These are phyloP conservation scores for Halocynthia aurantium DNA, from an alignment of 23 tunicate genomes.

Conservation along the genomic window DNA sequence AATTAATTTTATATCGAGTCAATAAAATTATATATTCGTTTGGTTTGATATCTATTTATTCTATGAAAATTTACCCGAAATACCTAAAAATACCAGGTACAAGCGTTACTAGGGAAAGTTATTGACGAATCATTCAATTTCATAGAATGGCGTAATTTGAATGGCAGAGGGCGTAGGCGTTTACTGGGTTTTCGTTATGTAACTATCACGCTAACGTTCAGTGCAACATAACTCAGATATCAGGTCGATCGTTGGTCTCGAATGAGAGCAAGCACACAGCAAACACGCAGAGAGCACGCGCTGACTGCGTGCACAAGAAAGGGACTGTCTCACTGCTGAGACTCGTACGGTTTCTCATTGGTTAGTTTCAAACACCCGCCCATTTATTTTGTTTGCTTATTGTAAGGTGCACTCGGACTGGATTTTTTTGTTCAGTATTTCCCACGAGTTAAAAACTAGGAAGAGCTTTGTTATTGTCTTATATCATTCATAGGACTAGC, in stretches of 20 bases:
- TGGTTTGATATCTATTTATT: too few relatives aligned
- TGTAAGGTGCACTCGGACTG: conserved; percentile 7
- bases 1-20: too few relatives aligned
- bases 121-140: too few relatives aligned
- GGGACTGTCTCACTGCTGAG: neutral
- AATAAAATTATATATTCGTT: too few relatives aligned
- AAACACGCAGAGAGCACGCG: conserved; percentile 24
- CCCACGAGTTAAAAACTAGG: too few relatives aligned
- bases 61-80: too few relatives aligned
- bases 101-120: too few relatives aligned
- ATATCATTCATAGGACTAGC: too few relatives aligned
- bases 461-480: too few relatives aligned
- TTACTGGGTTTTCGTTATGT: conserved; percentile 4
- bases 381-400: conserved; percentile 6
- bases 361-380: conserved; percentile 17
- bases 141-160: conserved; percentile 9
- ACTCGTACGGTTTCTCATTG: neutral
- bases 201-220: conserved; percentile 7
- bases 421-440: neutral
- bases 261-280: neutral
- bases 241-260: neutral
- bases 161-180: conserved; percentile 23
- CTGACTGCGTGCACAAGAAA: conserved; percentile 18
- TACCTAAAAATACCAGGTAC: too few relatives aligned
- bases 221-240: neutral